phyloP scores from a whole-genome alignment of 2,113 vertebrate genomes.

The Pedetes capensis region DNA sequence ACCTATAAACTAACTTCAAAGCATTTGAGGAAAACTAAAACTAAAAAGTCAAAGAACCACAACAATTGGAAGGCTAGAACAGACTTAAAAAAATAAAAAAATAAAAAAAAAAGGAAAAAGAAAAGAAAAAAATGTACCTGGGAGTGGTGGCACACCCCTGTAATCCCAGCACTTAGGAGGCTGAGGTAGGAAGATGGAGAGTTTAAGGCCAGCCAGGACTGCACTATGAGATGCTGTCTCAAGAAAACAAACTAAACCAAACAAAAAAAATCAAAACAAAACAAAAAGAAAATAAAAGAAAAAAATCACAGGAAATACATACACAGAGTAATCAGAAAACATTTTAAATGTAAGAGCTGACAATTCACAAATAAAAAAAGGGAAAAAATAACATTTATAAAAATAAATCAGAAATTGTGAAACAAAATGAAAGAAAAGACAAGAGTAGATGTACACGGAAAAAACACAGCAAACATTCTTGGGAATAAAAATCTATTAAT shows the following conservation, averaged over 20 bases:
- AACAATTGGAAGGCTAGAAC: not conserved
- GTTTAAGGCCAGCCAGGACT: too few relatives aligned
- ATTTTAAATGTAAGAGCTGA: not conserved
- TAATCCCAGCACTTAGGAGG: too few relatives aligned
- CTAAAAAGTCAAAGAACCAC: not conserved
- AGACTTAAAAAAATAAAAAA: not conserved
- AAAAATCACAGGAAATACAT: not conserved
- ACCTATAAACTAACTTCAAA: slow-evolving; percentile 19
- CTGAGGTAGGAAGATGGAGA: too few relatives aligned
- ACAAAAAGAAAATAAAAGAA: too few relatives aligned
- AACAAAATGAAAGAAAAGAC: not conserved
- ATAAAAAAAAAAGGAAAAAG: not conserved
- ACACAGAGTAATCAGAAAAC: not conserved
- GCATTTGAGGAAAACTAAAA: not conserved
- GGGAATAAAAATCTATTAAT: slow-evolving; percentile 10
- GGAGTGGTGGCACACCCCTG: too few relatives aligned
- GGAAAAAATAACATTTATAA: not conserved
- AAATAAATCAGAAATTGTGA: not conserved
- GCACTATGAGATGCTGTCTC: too few relatives aligned
- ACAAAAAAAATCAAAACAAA: not conserved
- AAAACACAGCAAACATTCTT: not conserved
- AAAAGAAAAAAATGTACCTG: not conserved
- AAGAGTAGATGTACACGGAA: not conserved
- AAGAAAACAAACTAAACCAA: too few relatives aligned
- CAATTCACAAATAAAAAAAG: not conserved